phyloP scores from a whole-genome alignment of 1,140 invertebrate species.

The Metopolophium dirhodum region DNA sequence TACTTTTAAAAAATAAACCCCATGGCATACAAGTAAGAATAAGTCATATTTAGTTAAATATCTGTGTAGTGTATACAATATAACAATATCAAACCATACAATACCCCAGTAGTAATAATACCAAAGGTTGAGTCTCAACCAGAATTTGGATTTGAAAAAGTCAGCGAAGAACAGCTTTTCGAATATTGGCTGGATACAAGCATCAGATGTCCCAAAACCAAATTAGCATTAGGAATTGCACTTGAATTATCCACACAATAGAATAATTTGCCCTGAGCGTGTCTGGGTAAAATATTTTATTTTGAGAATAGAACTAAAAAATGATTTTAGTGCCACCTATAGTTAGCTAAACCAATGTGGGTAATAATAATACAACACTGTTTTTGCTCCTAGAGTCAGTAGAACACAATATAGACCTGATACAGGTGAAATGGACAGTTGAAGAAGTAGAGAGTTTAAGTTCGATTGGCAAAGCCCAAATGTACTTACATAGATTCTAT shows the following conservation, averaged over 20 bases:
- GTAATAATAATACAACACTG: background rate
- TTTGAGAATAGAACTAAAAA: background rate
- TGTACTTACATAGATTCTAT: conserved; percentile 9
- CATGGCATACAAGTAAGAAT: conserved; percentile 41
- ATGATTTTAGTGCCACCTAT: background rate
- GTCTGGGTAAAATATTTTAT: background rate
- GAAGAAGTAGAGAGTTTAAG: background rate
- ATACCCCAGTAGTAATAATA: background rate
- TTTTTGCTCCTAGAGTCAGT: conserved; percentile 33
- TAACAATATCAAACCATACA: background rate
- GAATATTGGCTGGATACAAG: conserved; percentile 46
- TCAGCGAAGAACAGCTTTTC: background rate
- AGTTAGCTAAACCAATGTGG: background rate
- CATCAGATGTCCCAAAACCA: conserved; percentile 30
- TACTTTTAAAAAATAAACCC: conserved; percentile 46
- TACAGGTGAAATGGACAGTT: background rate
- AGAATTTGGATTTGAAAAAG: conserved; percentile 49
- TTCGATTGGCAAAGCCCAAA: background rate
- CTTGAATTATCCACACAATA: no score
- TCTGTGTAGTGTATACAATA: background rate
- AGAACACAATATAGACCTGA: conserved; percentile 36
- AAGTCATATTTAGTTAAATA: background rate
- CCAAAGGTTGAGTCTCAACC: conserved; percentile 50
- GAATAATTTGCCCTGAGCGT: background rate
- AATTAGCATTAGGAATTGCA: background rate